phyloP scores from a whole-genome alignment of 1,140 invertebrate species.

The Pseudomyrmex flavicornis region DNA sequence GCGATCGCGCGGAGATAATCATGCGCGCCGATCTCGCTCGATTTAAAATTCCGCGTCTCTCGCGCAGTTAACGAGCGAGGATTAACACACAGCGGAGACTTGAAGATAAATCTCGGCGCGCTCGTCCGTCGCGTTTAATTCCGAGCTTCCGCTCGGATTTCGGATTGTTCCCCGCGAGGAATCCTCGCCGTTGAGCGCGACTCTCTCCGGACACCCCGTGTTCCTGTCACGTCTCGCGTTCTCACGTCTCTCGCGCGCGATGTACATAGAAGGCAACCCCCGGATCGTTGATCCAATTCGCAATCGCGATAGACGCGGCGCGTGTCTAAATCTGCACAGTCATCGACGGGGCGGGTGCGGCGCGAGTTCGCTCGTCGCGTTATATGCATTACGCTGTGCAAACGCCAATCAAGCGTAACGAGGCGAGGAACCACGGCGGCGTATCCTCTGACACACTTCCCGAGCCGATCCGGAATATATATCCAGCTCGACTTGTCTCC shows the following conservation, averaged over 20 bases:
- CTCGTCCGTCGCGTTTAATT: slow-evolving; percentile 44
- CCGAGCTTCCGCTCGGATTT: slow-evolving; percentile 36
- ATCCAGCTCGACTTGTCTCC: background rate
- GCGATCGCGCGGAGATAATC: slow-evolving; percentile 1
- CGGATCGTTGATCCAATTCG: slow-evolving; percentile 54
- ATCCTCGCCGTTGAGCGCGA: slow-evolving; percentile 1
- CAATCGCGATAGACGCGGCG: slow-evolving; percentile 39
- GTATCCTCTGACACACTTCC: slow-evolving; percentile 44
- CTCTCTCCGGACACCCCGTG: slow-evolving; percentile 15
- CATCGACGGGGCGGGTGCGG: slow-evolving; percentile 2
- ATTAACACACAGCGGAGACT: slow-evolving; percentile 24
- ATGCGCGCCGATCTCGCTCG: background rate
- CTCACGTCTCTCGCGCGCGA: slow-evolving; percentile 30
- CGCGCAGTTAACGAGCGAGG: slow-evolving; percentile 18
- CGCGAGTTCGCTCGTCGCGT: slow-evolving; percentile 30
- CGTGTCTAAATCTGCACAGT: slow-evolving; percentile 58
- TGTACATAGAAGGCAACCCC: slow-evolving; percentile 2
- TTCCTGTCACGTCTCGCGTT: slow-evolving; percentile 49
- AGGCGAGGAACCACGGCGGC: slow-evolving; percentile 31
- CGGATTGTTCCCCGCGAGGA: background rate
- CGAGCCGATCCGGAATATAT: slow-evolving; percentile 32
- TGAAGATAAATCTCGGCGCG: slow-evolving; percentile 36
- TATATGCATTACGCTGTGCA: slow-evolving; percentile 46
- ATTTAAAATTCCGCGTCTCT: slow-evolving; percentile 37
- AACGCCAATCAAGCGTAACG: slow-evolving; percentile 53